A percentile compares a stretch with the other conserved stretches of the same genome.
Conservation (phyloP, 2,113 vertebrate genomes). For the Alethe castanea region DNA sequence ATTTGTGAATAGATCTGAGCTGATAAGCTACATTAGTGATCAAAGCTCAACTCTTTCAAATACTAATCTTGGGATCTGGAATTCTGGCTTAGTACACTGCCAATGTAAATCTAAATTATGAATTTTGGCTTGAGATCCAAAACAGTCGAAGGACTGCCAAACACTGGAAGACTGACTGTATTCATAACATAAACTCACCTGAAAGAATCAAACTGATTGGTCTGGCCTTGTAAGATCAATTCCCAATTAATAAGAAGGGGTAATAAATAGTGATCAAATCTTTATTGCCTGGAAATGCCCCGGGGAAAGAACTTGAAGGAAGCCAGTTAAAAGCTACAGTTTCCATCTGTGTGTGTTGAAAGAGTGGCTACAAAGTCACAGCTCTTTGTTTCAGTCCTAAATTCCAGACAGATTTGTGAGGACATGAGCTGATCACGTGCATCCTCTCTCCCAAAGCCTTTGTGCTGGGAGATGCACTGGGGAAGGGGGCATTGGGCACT, state of each 20-base stretch:
- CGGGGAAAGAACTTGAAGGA: neutral
- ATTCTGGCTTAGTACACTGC: neutral
- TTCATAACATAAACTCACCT: neutral
- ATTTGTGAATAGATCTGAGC: neutral
- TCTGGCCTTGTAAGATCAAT: neutral
- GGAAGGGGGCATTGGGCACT: neutral
- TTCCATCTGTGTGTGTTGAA: neutral
- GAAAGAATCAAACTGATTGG: neutral
- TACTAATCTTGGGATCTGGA: neutral
- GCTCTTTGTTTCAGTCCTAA: neutral
- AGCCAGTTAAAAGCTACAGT: neutral
- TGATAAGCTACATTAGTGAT: neutral
- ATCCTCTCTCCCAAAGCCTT: neutral
- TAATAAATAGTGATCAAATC: neutral
- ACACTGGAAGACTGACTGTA: neutral
- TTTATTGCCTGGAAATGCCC: neutral
- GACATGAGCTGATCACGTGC: neutral
- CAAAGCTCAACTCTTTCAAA: neutral
- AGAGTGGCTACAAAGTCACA: neutral
- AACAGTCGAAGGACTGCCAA: neutral
- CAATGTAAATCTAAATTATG: neutral
- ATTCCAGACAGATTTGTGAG: neutral
- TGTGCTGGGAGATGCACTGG: fast-evolving
- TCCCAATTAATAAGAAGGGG: neutral
- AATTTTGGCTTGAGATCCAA: neutral